phyloP scores from a whole-genome alignment of 2,113 vertebrate species.

The Pomatorhinus ruficollis region DNA sequence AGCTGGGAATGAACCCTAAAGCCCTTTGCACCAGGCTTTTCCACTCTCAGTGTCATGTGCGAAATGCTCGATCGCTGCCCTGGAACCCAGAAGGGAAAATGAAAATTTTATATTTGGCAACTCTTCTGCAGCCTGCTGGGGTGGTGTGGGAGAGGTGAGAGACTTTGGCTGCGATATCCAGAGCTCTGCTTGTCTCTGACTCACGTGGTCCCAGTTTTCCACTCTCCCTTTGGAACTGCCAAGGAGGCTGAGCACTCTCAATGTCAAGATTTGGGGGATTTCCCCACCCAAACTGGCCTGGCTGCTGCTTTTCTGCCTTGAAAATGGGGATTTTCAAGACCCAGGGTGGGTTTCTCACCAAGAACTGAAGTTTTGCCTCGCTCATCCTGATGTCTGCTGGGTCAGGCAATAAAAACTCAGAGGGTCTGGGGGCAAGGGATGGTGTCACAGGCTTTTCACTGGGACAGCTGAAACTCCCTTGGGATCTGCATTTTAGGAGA shows the following conservation, averaged over 20 bases:
- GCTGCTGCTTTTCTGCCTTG: not conserved
- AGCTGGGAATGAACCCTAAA: not conserved
- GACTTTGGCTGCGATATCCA: rapidly evolving
- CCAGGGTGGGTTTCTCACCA: not conserved
- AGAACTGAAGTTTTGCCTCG: not conserved
- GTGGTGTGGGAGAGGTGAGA: not conserved
- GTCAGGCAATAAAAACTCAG: not conserved
- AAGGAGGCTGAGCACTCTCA: not conserved
- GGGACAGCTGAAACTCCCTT: not conserved
- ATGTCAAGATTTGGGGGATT: not conserved
- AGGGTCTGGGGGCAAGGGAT: not conserved
- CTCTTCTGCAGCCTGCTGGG: not conserved
- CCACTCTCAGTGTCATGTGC: rapidly evolving
- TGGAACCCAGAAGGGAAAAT: not conserved
- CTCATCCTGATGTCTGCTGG: not conserved
- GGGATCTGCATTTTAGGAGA: not conserved
- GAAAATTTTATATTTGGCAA: not conserved
- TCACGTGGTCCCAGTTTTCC: not conserved
- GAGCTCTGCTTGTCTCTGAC: not conserved
- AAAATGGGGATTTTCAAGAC: not conserved
- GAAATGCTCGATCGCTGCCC: rapidly evolving
- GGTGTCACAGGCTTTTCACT: not conserved
- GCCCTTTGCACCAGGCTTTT: not conserved
- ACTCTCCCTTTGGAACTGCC: rapidly evolving
- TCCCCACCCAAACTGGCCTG: not conserved